Evolutionary conservation across 2,113 vertebrate genomes (phyloP), one percentile per base, ranked within the genome.

Genomic region (Nibea albiflora): DNA sequence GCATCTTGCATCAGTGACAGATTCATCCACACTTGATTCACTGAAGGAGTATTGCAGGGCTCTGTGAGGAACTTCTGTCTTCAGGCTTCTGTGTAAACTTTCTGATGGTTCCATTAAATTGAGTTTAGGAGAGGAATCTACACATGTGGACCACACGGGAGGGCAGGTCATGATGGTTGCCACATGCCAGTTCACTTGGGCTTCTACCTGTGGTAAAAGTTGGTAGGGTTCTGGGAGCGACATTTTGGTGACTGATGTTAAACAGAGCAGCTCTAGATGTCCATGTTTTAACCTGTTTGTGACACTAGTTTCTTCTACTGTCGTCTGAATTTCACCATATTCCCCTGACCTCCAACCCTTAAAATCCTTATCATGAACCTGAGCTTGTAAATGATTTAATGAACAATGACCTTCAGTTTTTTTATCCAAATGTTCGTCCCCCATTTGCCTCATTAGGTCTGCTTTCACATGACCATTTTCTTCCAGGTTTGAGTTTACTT

Each of bases 141-240:
- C 14, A 80, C 52, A 84, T 15, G 46, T 83, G 10, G 57, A 72
- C 89, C 85, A 88, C 64, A 90, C 65, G 0, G 89, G 60, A 58
- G 80, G 46, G 24, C 58, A 66, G 57, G 86, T 73, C n/a, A 39
- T 35, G 31, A 91, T 57, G 6, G 78, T 66, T 2, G 78, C 89
- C n/a, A 88, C 4, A 64, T 86, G 73, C 57, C 77, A 81, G 17
- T 8, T 75, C 10, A 79, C 2, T 35, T 62, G 69, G 10, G 52
- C 49, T 47, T 93, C 87, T 3, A 83, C 54, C 28, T 88, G 81
- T 14, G 54, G 20, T 54, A 67, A 14, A 60, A 60, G 64, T 61
- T 44, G 64, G n/a, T 60, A 26, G 11, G 81, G 26, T 28, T 90
- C 73, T 70, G 82, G 85, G 2, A 77, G 17, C 0, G 8, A 80